Evolutionary conservation across 2,797 vertebrate species (phyloP).

Genomic region (Acanthopagrus latus): DNA sequence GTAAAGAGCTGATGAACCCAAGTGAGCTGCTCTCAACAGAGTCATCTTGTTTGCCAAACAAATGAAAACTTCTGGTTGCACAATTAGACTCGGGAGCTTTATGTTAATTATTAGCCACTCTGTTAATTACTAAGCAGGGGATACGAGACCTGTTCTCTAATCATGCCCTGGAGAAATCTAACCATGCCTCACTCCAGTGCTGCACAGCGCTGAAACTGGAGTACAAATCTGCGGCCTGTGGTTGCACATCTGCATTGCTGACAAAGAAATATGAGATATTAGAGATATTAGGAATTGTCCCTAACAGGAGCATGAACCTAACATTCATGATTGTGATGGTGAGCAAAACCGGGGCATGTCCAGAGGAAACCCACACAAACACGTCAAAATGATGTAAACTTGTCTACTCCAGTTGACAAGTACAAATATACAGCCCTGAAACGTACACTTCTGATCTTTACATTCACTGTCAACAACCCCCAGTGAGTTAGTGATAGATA

Average conservation of each 20-base stretch:
- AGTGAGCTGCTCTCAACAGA: constrained; percentile 43
- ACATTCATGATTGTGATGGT: too few relatives aligned
- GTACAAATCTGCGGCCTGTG: background rate
- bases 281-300: background rate
- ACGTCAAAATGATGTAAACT: too few relatives aligned
- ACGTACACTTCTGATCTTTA: constrained; percentile 15
- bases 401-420: background rate
- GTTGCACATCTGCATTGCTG: background rate
- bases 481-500: background rate
- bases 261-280: background rate
- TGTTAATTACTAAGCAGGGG: constrained; percentile 65
- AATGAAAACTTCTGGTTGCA: constrained; percentile 66
- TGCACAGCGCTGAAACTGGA: background rate
- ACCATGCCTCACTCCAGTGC: background rate
- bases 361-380: too few relatives aligned
- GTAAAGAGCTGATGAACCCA: constrained; percentile 55
- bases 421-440: background rate
- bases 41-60: constrained; percentile 77
- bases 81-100: constrained; percentile 66
- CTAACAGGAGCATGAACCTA: background rate
- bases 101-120: constrained; percentile 79
- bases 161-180: constrained; percentile 31
- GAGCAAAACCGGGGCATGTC: too few relatives aligned
- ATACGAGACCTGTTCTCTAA: constrained; percentile 24
- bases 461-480: constrained; percentile 4